Evolutionary conservation across 2,797 vertebrate species (phyloP).

Genomic region (Prionace glauca): DNA sequence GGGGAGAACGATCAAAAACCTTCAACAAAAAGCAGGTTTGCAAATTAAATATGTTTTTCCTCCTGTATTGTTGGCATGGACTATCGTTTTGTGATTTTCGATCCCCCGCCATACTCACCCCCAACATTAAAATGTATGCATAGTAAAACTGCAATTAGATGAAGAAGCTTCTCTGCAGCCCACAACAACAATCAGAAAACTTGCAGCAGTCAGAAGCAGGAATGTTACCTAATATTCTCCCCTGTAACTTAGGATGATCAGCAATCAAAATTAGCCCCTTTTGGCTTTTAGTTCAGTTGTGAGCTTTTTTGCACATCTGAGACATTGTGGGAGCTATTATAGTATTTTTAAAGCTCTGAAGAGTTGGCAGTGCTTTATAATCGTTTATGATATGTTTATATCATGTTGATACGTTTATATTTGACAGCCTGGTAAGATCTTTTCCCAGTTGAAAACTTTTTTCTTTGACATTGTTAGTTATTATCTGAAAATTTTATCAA

Average conservation of each 20-base stretch:
- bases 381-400: not conserved
- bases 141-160: not conserved
- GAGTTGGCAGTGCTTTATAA: not conserved
- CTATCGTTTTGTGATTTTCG: not conserved
- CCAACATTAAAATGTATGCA: not conserved
- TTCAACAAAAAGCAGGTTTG: slow-evolving; percentile 36
- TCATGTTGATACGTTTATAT: no score
- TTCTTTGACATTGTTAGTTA: not conserved
- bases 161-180: not conserved
- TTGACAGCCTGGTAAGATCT: not conserved
- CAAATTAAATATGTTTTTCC: not conserved
- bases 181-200: not conserved
- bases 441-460: not conserved
- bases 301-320: not conserved
- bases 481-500: not conserved
- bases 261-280: not conserved
- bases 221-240: not conserved
- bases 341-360: not conserved
- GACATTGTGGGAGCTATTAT: not conserved
- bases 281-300: not conserved
- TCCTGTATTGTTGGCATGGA: not conserved
- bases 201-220: not conserved
- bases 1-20: not conserved
- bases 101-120: no score
- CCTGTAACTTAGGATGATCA: not conserved